Conservation (phyloP, 2,888 invertebrate genomes). For the Eurois occulta region DNA sequence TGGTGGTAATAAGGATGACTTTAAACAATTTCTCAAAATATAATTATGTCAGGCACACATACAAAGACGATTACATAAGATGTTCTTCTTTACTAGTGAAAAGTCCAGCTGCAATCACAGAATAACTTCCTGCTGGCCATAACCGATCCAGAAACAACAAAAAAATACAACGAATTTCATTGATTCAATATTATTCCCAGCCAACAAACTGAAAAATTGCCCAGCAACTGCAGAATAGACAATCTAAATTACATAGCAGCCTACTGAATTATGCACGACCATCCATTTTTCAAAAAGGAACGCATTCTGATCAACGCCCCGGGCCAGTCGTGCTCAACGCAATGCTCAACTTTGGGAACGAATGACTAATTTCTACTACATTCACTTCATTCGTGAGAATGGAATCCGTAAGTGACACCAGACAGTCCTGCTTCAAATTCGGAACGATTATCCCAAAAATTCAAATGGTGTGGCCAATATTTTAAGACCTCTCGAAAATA, state of each 20-base stretch:
- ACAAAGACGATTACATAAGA: not conserved
- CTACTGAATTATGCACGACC: conserved; percentile 64
- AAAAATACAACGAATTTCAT: conserved; percentile 16
- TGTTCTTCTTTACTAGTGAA: not conserved
- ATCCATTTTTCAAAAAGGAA: conserved; percentile 57
- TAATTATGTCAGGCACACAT: not conserved
- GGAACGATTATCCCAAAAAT: conserved; percentile 66
- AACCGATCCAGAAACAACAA: not conserved
- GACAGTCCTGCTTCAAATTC: conserved; percentile 61
- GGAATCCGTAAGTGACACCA: conserved; percentile 78
- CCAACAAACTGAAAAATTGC: conserved; percentile 39
- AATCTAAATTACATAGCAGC: conserved; percentile 60
- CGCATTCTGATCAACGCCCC: conserved; percentile 62
- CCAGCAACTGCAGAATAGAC: conserved; percentile 41
- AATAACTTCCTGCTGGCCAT: not conserved
- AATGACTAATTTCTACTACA: conserved; percentile 64
- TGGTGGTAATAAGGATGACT: not conserved
- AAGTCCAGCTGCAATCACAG: not conserved
- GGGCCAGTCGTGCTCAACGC: conserved; percentile 62
- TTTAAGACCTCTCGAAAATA: conserved; percentile 28
- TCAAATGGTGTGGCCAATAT: conserved; percentile 50
- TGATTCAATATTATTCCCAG: conserved; percentile 8
- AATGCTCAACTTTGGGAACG: conserved; percentile 56
- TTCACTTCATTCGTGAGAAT: conserved; percentile 76
- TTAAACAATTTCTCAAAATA: not conserved